Evolutionary conservation across 2,888 invertebrate genomes (phyloP).

Genomic region (Mechanitis mazaeus): DNA sequence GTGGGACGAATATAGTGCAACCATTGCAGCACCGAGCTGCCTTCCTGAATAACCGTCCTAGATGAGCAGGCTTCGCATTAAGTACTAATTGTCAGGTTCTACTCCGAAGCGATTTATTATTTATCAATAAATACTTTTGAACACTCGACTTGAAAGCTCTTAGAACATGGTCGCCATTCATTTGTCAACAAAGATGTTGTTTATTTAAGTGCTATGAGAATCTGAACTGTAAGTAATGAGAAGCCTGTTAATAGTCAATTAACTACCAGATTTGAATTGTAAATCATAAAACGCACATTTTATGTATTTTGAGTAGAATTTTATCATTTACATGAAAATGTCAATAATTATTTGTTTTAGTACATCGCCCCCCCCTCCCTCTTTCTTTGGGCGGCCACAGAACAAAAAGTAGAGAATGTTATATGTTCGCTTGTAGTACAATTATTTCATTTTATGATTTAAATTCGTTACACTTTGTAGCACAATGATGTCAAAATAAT

Average conservation of each 20-base stretch:
- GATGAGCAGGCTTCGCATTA: conserved; percentile 23
- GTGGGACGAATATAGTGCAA: conserved; percentile 27
- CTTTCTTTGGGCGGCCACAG: background rate
- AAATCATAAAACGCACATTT: conserved; percentile 60
- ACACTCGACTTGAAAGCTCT: background rate
- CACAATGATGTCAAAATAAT: conserved; percentile 5
- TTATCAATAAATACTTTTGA: background rate
- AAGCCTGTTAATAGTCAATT: conserved; percentile 48
- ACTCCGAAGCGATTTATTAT: background rate
- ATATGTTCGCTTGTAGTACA: conserved; percentile 16
- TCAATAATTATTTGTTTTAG: background rate
- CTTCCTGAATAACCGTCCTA: conserved; percentile 35
- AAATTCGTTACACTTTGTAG: background rate
- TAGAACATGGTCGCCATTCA: no score
- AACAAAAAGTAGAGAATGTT: background rate
- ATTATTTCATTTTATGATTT: conserved; percentile 12
- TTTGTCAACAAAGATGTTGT: background rate
- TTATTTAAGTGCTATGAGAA: background rate
- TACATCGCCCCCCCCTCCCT: background rate
- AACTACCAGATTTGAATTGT: conserved; percentile 56
- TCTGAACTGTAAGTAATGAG: conserved; percentile 31
- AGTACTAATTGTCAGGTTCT: background rate
- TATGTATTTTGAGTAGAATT: conserved; percentile 51
- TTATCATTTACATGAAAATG: conserved; percentile 33
- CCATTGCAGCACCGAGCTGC: conserved; percentile 27